These are phyloP conservation scores for Barnardius zonarius DNA, from an alignment of 2,113 vertebrate genomes.

Conservation along the genomic window DNA sequence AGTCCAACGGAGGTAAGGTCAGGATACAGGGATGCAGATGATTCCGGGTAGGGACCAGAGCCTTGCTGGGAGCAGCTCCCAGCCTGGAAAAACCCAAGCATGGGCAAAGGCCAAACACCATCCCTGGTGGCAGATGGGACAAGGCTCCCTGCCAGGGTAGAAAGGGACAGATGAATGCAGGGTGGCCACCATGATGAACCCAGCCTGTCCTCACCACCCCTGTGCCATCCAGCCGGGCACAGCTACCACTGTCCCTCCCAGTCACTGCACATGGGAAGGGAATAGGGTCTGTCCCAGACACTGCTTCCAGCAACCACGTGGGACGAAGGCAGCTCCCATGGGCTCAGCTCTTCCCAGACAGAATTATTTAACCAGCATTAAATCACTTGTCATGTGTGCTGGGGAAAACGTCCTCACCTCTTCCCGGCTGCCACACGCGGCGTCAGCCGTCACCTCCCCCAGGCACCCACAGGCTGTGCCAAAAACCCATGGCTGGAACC, in stretches of 20 bases:
- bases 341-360: conserved; percentile 4
- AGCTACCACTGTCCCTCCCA: neutral
- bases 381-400: neutral
- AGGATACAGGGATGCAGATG: neutral
- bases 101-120: neutral
- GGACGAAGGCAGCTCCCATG: neutral
- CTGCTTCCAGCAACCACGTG: neutral
- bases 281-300: neutral
- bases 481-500: neutral
- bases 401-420: neutral
- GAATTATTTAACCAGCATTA: conserved; percentile 1
- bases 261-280: neutral
- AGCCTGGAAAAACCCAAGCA: neutral
- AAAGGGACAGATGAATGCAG: neutral
- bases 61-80: neutral
- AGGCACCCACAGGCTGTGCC: neutral
- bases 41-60: neutral
- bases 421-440: neutral
- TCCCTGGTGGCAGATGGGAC: neutral
- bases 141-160: rapidly evolving
- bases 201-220: neutral
- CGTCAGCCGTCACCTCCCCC: neutral
- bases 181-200: neutral
- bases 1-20: rapidly evolving
- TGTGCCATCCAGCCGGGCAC: neutral